Evolutionary conservation across 53 echinoderm and acorn worm genomes (phyloP).

Genomic region (Holothuria scabra): DNA sequence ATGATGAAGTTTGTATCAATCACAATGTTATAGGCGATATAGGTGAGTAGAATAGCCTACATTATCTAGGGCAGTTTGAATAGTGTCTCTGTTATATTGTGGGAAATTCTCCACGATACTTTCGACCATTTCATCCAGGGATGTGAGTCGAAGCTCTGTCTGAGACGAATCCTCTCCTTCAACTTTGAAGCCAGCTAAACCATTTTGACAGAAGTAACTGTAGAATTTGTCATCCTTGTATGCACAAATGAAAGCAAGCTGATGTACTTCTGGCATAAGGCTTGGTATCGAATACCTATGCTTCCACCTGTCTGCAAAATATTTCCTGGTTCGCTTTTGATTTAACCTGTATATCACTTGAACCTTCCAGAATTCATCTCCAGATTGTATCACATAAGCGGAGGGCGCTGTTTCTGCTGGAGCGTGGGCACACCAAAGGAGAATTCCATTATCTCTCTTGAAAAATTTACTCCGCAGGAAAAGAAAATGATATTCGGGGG

Average conservation of each 20-base stretch:
- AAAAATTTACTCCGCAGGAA: slow-evolving; percentile 49
- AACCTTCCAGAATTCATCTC: slow-evolving; percentile 5
- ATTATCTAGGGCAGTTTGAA: not conserved
- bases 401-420: not conserved
- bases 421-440: slow-evolving; percentile 7
- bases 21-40: not conserved
- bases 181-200: too few species aligned
- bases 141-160: too few species aligned
- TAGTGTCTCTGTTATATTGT: not conserved
- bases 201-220: too few species aligned
- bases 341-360: slow-evolving; percentile 11
- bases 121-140: too few species aligned
- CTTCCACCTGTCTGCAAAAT: not conserved
- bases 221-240: not conserved
- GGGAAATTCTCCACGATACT: too few species aligned
- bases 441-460: slow-evolving; percentile 11
- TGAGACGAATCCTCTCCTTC: too few species aligned
- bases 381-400: not conserved
- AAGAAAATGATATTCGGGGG: slow-evolving; percentile 46
- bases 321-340: not conserved
- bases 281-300: not conserved
- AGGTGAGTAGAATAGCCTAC: not conserved
- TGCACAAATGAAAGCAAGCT: not conserved
- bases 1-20: too few species aligned
- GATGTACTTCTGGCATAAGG: not conserved